Base-by-base conservation (phyloP, 1,140 invertebrate species). In the Wiebesia pumilae region DNA sequence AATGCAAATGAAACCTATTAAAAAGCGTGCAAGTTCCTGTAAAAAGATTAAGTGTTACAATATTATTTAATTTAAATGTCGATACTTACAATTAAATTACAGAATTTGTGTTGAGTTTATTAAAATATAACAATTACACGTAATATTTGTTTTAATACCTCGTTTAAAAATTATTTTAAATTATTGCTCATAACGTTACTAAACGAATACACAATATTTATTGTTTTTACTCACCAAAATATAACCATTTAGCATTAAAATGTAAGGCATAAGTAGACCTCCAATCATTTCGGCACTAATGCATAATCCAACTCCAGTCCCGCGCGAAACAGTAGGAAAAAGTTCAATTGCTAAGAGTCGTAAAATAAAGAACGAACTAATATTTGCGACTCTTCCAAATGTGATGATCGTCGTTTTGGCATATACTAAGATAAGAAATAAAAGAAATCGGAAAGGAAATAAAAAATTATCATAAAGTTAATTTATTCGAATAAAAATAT, bases 281-380 rank as follows among this genome's bases (percentile, higher is more conserved):
- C 92, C 93, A n/a, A 93, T 88, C 88, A 92, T 91, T 10, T 90
- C 90, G 10, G 90, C 89, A 69, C 91, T 88, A 0, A 89, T 88
- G 82, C 93, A 94, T 19, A 91, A 87, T 43, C 93, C 93, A 75
- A 93, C 88, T 62, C 89, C 92, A 10, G 90, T 90, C 40, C 89
- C 92, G 67, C 93, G 90, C 38, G 91, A 82, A 65, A 93, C 90
- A 16, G 93, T 94, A 62, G 93, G 93, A 83, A 93, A 94, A 81
- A 93, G 88, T 85, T 94, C 93, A 58, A 90, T 84, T 0, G 91
- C 91, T 47, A 92, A 91, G 3, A 94, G 82, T 81, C 91, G 91
- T 10, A 90, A 88, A 47, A 90, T 88, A 19, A 87, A 91, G 81
- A 93, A 89, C 9, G 88, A 88, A 65, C 90, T 90, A 16, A 90